phyloP scores from a whole-genome alignment of 2,797 vertebrate species.

The Neopelma chrysocephalum region DNA sequence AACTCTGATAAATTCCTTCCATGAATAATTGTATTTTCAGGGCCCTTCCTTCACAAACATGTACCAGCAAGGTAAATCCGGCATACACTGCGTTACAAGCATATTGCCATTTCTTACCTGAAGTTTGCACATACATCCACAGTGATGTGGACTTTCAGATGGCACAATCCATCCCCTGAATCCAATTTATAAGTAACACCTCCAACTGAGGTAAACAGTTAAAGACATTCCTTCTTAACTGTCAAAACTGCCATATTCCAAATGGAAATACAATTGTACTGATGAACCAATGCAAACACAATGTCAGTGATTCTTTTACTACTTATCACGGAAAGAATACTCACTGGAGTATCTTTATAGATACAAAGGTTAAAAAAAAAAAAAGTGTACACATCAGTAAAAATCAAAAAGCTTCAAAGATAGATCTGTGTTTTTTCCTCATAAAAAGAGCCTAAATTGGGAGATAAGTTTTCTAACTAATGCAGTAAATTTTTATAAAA shows the following conservation, averaged over 20 bases:
- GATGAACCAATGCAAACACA: background rate
- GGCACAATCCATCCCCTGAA: background rate
- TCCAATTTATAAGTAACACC: background rate
- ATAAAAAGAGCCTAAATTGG: background rate
- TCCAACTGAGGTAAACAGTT: background rate
- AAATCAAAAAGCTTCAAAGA: background rate
- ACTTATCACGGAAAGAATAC: background rate
- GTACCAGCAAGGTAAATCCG: background rate
- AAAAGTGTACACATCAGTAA: background rate
- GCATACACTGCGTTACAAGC: background rate
- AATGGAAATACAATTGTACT: background rate
- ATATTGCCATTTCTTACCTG: background rate
- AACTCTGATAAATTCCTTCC: background rate
- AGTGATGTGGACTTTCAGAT: background rate
- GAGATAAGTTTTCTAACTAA: background rate
- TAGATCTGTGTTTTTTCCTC: fast-evolving
- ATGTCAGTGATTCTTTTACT: background rate
- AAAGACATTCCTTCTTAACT: background rate
- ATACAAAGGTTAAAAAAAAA: background rate
- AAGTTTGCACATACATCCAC: background rate
- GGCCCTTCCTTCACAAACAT: background rate
- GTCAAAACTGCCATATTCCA: background rate
- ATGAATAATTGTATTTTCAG: background rate
- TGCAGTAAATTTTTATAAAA: background rate
- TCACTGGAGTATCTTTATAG: background rate